Base-by-base conservation (phyloP, 2,113 vertebrate species). In the Thunnus maccoyii region DNA sequence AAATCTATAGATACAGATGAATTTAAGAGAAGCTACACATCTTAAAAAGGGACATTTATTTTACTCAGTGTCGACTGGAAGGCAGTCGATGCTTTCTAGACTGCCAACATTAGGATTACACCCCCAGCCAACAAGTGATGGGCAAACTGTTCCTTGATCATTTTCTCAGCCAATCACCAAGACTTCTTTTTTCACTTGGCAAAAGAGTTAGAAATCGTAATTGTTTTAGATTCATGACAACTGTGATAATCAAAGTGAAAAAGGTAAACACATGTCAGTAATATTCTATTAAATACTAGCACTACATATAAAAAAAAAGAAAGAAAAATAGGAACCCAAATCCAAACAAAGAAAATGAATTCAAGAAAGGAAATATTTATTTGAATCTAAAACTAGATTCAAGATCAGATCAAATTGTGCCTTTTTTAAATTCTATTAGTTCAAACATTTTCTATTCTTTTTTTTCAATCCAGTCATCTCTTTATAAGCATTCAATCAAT, bases 131-230 rank as follows among this genome's bases (percentile, higher is more conserved):
- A 91, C 88, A 92, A 90, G 89, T 87, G 73, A 87, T 85, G 86
- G 76, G 86, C 87, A 91, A 89, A 92, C 90, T 92, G 89, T 91
- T 89, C 84, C 86, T 86, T 86, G 77, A 87, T 89, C 65, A 60
- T 86, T 85, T 91, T 87, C 70, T 87, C 84, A 87, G 86, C 87
- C 89, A 91, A 91, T 91, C 88, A 90, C 64, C 76, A 57, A 83
- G 71, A 75, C 78, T 83, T 83, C 71, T 88, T 84, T 87, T 82
- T 84, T 22, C 69, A 85, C 70, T 88, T 88, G 87, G 87, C 83
- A 74, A 72, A 72, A 62, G 16, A 80, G 46, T 72, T 54, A 46
- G 51, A 86, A 90, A 90, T 86, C 66, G 71, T 86, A 85, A 91
- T 87, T 86, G 83, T 89, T 90, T 83, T 85, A 80, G 63, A 92